Percentiles rank a stretch among this genome's conserved stretches.
Conservation (phyloP, 92 coral and sea anemone genomes). For the Desmophyllum pertusum region DNA sequence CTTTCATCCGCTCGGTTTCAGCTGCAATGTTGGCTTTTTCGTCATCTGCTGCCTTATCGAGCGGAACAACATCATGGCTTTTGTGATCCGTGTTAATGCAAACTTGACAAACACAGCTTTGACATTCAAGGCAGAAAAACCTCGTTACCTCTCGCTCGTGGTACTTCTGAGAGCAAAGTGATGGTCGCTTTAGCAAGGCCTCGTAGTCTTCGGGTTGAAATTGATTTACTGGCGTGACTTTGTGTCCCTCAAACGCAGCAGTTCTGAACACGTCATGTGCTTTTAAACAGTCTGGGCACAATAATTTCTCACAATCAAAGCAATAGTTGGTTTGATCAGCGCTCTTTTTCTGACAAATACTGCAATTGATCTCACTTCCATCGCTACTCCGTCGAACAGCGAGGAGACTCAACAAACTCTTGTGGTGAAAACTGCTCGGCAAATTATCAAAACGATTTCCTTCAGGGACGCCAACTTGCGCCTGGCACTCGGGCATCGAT, state of each 20-base stretch:
- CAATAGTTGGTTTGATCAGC: conserved; percentile 29
- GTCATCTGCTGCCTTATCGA: conserved; percentile 6
- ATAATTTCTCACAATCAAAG: conserved; percentile 28
- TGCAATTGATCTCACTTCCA: not conserved
- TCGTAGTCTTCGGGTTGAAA: conserved; percentile 19
- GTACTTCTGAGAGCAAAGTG: conserved; percentile 1
- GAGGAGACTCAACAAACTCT: conserved; percentile 7
- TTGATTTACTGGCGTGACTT: not conserved
- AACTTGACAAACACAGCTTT: not conserved
- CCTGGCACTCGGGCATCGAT: conserved; percentile 15
- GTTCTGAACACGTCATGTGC: conserved; percentile 29
- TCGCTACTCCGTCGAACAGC: conserved; percentile 8
- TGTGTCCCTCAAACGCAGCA: conserved; percentile 18
- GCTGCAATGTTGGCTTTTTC: conserved; percentile 15
- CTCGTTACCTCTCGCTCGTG: conserved; percentile 7
- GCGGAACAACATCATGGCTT: conserved; percentile 1
- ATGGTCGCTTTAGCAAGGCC: conserved; percentile 18
- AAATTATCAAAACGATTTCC: not conserved
- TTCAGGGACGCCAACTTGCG: conserved; percentile 3
- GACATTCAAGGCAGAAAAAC: conserved; percentile 9
- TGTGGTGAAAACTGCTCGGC: conserved; percentile 18
- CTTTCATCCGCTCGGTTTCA: conserved; percentile 8
- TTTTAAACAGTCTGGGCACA: conserved; percentile 22
- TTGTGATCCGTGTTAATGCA: conserved; percentile 8
- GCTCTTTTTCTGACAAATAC: conserved; percentile 4